phyloP scores from a whole-genome alignment of 37 sponge, comb jelly and placozoan genomes.

The Axinella damicornis region DNA sequence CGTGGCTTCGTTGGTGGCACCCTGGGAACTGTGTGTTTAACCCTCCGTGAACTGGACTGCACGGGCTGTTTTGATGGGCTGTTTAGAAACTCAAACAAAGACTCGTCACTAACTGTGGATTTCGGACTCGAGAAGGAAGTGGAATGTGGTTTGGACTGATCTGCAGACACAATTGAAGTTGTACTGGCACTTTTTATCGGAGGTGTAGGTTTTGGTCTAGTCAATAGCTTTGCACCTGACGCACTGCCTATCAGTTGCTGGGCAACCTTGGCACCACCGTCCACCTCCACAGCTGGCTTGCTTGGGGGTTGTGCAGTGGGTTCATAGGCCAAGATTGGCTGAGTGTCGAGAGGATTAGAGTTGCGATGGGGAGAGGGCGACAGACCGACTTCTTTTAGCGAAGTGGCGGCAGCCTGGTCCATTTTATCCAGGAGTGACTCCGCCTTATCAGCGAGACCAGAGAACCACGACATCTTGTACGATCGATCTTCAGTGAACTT shows the following conservation, averaged over 20 bases:
- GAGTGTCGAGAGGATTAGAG: neutral
- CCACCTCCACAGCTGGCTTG: too few relatives aligned
- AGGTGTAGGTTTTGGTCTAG: neutral
- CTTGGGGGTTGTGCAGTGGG: conserved; percentile 5
- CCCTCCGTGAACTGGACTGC: neutral
- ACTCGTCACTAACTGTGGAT: conserved; percentile 37
- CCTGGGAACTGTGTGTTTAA: neutral
- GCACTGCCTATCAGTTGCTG: conserved; percentile 32
- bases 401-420: conserved; percentile 79
- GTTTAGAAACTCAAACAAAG: conserved; percentile 69
- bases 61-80: conserved; percentile 17
- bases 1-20: neutral
- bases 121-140: neutral
- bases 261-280: conserved; percentile 11
- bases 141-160: neutral
- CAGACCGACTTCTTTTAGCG: conserved; percentile 41
- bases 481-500: too few relatives aligned
- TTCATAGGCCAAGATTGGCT: conserved; percentile 15
- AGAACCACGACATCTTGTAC: conserved; percentile 84
- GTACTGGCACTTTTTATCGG: neutral
- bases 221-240: neutral
- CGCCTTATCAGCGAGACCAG: conserved; percentile 77
- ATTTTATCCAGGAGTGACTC: conserved; percentile 79
- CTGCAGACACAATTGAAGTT: too few relatives aligned
- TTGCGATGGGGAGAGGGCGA: neutral